Percentiles rank a stretch among this genome's conserved stretches.
phyloP scores from a whole-genome alignment of 2,113 vertebrate species.

The Oncorhynchus clarkii region DNA sequence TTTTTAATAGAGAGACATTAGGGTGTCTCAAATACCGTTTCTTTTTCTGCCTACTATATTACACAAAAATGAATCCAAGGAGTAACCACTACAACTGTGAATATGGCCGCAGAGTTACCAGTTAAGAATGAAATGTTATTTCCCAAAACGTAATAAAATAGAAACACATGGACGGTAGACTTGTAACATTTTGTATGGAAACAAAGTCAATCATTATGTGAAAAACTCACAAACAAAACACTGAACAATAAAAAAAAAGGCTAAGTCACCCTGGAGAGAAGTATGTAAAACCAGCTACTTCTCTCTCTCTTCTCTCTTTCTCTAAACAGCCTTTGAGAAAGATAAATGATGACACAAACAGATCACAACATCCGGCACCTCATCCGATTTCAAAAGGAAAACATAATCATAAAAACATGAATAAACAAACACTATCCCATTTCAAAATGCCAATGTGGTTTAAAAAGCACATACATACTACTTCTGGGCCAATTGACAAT shows the following conservation, averaged over 20 bases:
- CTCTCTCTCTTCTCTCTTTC: too few relatives aligned
- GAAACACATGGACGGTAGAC: conserved; percentile 2
- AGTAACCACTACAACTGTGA: conserved; percentile 1
- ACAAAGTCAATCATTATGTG: conserved; percentile 20
- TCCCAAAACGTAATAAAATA: conserved; percentile 10
- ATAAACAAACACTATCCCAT: too few relatives aligned
- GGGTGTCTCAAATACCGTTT: conserved; percentile 33
- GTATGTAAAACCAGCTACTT: neutral
- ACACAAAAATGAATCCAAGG: neutral
- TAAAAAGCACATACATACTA: too few relatives aligned
- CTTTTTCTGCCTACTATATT: conserved; percentile 19
- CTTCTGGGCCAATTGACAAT: too few relatives aligned
- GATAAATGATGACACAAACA: too few relatives aligned
- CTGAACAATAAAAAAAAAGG: conserved; percentile 24
- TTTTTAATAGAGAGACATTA: conserved; percentile 15
- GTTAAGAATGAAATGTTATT: conserved; percentile 1
- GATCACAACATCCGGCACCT: too few relatives aligned
- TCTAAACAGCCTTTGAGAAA: too few relatives aligned
- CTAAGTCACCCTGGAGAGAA: neutral
- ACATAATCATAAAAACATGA: neutral
- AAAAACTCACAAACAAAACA: conserved; percentile 17
- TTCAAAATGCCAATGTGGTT: too few relatives aligned
- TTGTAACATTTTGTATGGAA: neutral
- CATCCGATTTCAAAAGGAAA: too few relatives aligned
- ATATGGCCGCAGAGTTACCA: neutral